Evolutionary conservation across 2,888 invertebrate genomes (phyloP).

Genomic region (Agonopterix arenella): DNA sequence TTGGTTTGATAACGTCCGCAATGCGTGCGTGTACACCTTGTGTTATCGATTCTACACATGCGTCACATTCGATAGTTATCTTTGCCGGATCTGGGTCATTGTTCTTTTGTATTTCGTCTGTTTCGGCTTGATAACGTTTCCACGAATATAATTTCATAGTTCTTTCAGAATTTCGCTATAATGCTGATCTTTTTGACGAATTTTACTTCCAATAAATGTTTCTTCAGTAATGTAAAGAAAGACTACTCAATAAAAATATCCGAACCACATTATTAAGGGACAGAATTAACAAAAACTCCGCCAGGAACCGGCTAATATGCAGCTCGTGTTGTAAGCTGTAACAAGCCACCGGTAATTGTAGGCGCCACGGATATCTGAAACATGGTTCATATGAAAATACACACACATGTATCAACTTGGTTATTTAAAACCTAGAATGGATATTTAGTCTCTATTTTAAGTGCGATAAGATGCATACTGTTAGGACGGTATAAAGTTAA

Average conservation of each 20-base stretch:
- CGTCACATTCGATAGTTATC: constrained; percentile 72
- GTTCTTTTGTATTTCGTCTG: constrained; percentile 64
- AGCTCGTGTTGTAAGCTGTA: constrained; percentile 7
- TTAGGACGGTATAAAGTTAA: not conserved
- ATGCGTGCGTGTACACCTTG: constrained; percentile 61
- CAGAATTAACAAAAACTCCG: constrained; percentile 11
- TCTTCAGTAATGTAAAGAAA: too few relatives aligned
- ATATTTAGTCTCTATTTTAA: not conserved
- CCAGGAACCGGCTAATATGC: constrained; percentile 2
- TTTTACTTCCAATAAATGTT: too few relatives aligned
- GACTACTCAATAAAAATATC: too few relatives aligned
- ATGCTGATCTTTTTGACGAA: too few relatives aligned
- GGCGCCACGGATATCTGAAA: constrained; percentile 1
- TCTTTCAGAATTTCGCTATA: too few relatives aligned
- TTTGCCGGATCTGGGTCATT: constrained; percentile 72
- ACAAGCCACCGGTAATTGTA: constrained; percentile 13
- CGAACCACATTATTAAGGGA: constrained; percentile 1
- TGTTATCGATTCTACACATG: constrained; percentile 74
- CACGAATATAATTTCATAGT: constrained; percentile 18
- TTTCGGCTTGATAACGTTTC: constrained; percentile 33
- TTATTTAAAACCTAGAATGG: not conserved
- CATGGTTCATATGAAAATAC: not conserved
- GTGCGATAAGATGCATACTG: not conserved
- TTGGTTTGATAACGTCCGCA: constrained; percentile 62
- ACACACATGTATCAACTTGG: too few relatives aligned